Conservation (phyloP, 2,888 invertebrate genomes). For the Ectobius pallidus region DNA sequence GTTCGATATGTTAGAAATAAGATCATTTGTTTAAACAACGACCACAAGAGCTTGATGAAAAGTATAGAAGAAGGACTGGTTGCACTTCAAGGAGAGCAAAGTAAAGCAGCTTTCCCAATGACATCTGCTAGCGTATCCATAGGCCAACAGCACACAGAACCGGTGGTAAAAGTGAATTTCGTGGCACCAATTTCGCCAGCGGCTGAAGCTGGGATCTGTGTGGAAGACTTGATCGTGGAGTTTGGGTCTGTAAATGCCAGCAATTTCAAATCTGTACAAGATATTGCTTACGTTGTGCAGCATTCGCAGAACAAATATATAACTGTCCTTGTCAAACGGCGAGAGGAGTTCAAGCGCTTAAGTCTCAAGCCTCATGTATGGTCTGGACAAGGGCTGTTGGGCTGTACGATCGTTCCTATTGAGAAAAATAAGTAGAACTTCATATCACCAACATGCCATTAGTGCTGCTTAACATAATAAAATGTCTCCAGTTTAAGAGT, state of each 20-base stretch:
- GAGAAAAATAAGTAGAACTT: no score
- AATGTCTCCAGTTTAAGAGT: no score
- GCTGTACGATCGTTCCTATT: slow-evolving; percentile 67
- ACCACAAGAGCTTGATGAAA: slow-evolving; percentile 82
- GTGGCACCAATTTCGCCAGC: slow-evolving; percentile 83
- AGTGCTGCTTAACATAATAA: no score
- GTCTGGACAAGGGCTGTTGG: slow-evolving; percentile 80
- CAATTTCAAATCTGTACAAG: slow-evolving; percentile 72
- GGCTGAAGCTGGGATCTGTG: slow-evolving; percentile 73
- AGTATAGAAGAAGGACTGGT: slow-evolving; percentile 80
- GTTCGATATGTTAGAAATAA: slow-evolving; percentile 86
- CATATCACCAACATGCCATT: no score
- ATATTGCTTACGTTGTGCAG: slow-evolving; percentile 72
- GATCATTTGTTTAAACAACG: slow-evolving; percentile 92
- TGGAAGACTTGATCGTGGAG: slow-evolving; percentile 72
- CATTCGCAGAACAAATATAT: slow-evolving; percentile 49
- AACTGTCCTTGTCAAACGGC: slow-evolving; percentile 50
- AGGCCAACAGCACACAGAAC: slow-evolving; percentile 48
- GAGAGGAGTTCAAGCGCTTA: slow-evolving; percentile 61
- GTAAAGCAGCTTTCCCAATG: slow-evolving; percentile 42
- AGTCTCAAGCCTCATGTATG: slow-evolving; percentile 74
- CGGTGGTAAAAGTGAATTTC: slow-evolving; percentile 74
- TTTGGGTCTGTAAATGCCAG: slow-evolving; percentile 76
- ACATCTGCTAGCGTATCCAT: slow-evolving; percentile 47
- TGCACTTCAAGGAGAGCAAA: slow-evolving; percentile 62